Conservation (phyloP, 2,113 vertebrate species). For the Pseudopodoces humilis region DNA sequence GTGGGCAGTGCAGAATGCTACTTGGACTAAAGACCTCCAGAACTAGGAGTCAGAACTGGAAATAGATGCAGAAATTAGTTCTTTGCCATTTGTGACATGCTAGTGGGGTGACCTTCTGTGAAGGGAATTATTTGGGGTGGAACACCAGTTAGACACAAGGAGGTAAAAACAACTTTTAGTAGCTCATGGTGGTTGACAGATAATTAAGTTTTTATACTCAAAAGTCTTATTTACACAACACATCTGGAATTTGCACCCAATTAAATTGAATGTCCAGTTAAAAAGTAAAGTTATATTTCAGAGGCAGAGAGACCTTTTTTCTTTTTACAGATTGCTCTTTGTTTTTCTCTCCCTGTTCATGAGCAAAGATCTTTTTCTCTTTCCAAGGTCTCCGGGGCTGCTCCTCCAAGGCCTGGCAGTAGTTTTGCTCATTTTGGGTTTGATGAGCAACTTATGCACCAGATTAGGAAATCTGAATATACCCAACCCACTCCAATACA, state of each 20-base stretch:
- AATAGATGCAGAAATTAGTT: background rate
- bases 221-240: background rate
- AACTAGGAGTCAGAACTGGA: background rate
- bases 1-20: background rate
- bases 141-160: background rate
- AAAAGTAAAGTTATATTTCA: background rate
- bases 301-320: background rate
- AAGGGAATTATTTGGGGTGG: background rate
- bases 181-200: background rate
- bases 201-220: background rate
- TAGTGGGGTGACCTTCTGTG: background rate
- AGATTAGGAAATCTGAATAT: slow-evolving; percentile 97
- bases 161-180: background rate
- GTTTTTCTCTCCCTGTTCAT: background rate
- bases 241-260: background rate
- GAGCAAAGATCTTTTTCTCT: slow-evolving; percentile 3
- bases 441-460: slow-evolving; percentile 97
- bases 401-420: slow-evolving; percentile 90
- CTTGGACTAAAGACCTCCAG: background rate
- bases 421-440: slow-evolving; percentile 98
- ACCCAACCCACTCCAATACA: slow-evolving; percentile 99
- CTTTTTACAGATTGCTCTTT: background rate
- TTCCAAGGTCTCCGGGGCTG: slow-evolving; percentile 94
- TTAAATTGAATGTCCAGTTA: background rate
- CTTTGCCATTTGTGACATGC: background rate